phyloP scores from a whole-genome alignment of 92 coral and sea anemone species.

The Umimayanthus kanabou region DNA sequence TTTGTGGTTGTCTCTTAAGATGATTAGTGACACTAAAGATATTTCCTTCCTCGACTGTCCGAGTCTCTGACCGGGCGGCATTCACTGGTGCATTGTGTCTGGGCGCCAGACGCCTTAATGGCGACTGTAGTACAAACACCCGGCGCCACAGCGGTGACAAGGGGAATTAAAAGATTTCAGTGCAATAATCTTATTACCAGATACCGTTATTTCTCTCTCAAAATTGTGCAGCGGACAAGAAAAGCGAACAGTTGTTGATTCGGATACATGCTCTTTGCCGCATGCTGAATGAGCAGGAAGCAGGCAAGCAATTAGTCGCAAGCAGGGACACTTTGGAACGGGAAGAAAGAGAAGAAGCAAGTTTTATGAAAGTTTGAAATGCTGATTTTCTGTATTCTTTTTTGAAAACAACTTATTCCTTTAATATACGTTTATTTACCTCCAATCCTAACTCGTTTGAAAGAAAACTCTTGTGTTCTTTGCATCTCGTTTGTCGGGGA shows the following conservation, averaged over 20 bases:
- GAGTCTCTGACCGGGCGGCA: background rate
- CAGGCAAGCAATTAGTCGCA: too few species aligned
- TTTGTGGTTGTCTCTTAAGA: background rate
- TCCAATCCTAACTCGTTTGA: too few species aligned
- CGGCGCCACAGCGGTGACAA: constrained; percentile 27
- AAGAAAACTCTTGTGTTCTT: too few species aligned
- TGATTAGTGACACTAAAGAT: background rate
- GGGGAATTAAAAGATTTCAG: constrained; percentile 29
- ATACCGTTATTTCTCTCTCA: constrained; percentile 9
- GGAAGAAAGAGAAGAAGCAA: too few species aligned
- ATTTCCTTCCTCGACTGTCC: background rate
- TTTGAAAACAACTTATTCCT: too few species aligned
- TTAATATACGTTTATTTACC: too few species aligned
- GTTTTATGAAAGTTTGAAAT: background rate
- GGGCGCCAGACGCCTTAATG: constrained; percentile 15
- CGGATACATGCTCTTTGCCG: background rate
- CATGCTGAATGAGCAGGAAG: background rate
- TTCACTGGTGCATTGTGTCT: background rate
- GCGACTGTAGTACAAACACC: constrained; percentile 27
- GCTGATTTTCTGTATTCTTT: background rate
- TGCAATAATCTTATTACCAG: constrained; percentile 25
- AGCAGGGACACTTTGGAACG: too few species aligned
- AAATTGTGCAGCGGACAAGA: background rate
- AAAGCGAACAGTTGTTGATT: background rate
- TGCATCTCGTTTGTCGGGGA: too few species aligned